Evolutionary conservation across 2,113 vertebrate genomes (phyloP).

Genomic region (Dromiciops gliroides): DNA sequence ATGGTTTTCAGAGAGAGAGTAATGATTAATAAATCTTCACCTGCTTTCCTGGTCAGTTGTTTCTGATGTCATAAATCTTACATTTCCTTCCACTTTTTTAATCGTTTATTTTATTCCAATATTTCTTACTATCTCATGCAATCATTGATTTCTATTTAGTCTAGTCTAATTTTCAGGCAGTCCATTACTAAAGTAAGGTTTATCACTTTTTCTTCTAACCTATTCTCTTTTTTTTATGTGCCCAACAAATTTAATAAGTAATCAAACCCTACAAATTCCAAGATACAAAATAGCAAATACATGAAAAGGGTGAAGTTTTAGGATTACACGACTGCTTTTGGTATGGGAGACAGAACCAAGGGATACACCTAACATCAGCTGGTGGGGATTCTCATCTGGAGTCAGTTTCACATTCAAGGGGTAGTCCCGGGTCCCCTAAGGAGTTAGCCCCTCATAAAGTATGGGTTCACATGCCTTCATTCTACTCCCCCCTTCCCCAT

Average conservation of each 20-base stretch:
- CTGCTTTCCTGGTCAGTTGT: too few species aligned
- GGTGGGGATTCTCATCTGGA: background rate
- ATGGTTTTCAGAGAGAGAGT: too few species aligned
- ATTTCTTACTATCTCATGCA: too few species aligned
- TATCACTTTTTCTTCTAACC: too few species aligned
- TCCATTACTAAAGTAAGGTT: too few species aligned
- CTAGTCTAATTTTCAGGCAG: too few species aligned
- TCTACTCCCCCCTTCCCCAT: constrained; percentile 42
- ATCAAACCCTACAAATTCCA: constrained; percentile 70
- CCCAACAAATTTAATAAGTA: constrained; percentile 82
- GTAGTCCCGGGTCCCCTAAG: constrained; percentile 60
- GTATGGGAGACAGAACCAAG: constrained; percentile 30
- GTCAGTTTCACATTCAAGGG: constrained; percentile 67
- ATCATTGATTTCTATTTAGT: too few species aligned
- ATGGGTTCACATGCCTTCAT: constrained; percentile 50
- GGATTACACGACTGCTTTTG: constrained; percentile 39
- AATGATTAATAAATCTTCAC: too few species aligned
- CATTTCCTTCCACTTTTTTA: too few species aligned
- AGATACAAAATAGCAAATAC: constrained; percentile 75
- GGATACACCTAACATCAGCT: constrained; percentile 49
- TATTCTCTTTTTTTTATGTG: too few species aligned
- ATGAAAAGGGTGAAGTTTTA: constrained; percentile 30
- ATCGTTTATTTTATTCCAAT: too few species aligned
- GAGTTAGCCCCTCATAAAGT: constrained; percentile 63
- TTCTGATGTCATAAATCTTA: too few species aligned